Conservation (phyloP, 1,140 invertebrate species). For the Sarcophaga bullata region DNA sequence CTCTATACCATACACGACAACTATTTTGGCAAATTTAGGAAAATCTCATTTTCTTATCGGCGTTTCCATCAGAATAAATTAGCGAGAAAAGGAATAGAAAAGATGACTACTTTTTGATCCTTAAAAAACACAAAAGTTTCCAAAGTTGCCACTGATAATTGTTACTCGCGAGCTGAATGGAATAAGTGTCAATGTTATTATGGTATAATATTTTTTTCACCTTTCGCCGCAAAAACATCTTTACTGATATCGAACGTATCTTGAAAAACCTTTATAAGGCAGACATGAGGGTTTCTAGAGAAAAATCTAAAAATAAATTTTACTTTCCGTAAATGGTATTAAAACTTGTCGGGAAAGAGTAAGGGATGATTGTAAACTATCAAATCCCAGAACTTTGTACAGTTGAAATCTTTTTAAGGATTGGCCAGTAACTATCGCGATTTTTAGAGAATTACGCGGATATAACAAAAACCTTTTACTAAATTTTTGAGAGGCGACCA, state of each 20-base stretch:
- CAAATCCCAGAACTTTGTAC: conserved; percentile 23
- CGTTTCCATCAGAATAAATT: conserved; percentile 39
- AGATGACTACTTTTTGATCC: conserved; percentile 52
- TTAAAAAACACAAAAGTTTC: conserved; percentile 41
- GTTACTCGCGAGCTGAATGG: conserved; percentile 37
- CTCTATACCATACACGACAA: conserved; percentile 25
- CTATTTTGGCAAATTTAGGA: conserved; percentile 43
- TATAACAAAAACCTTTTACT: conserved; percentile 44
- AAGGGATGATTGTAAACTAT: conserved; percentile 46
- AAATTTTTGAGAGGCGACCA: conserved; percentile 38
- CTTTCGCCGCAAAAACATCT: not conserved
- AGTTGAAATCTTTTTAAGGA: conserved; percentile 42
- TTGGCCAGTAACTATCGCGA: conserved; percentile 44
- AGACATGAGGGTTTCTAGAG: conserved; percentile 19
- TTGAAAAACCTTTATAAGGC: conserved; percentile 26
- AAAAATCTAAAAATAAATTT: conserved; percentile 58
- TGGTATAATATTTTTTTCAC: conserved; percentile 41
- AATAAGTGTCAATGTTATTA: conserved; percentile 41
- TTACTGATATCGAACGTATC: not conserved
- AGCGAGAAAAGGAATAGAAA: conserved; percentile 27
- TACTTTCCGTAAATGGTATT: conserved; percentile 42
- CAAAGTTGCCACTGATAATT: conserved; percentile 39
- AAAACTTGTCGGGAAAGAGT: conserved; percentile 48
- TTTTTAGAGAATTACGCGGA: conserved; percentile 44
- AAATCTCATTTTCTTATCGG: conserved; percentile 30